Evolutionary conservation across 2,797 vertebrate species (phyloP), one percentile per base, ranked within the genome.

Genomic region (Chelidonichthys spinosus): DNA sequence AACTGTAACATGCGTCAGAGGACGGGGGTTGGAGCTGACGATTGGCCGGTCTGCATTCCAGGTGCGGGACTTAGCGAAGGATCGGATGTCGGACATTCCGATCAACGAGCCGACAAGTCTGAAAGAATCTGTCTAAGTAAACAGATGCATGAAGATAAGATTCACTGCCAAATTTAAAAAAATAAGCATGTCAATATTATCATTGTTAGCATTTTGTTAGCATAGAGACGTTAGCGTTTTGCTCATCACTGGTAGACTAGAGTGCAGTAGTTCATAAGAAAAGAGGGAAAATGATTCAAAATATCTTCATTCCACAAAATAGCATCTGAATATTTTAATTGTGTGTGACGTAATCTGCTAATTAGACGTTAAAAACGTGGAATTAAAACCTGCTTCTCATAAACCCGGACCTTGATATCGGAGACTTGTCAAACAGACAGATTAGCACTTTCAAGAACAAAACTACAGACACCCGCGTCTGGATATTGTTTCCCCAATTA

Each of bases 401-500:
- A 36, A 44, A 32, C 42, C 15, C 49, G 37, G 33, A 53, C 5
- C 7, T 39, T 18, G 2, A 40, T 36, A 8, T 59, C n/a, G 2
- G 32, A 46, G 35, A 58, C 50, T 25, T 39, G n/a, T 11, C 32
- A 42, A 33, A 25, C 25, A 54, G 53, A 44, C 54, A 64, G 62
- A 75, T 85, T 72, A 63, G 73, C 62, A 54, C 73, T 69, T 67
- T 25, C 25, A 25, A 25, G 25, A 25, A 25, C 46, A 46, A 72
- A 79, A 76, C 74, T 58, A 75, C 43, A 62, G 62, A 50, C 46
- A 81, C 54, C 71, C 58, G 10, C 63, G 74, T 82, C 69, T 81
- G 65, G 62, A 74, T 79, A 81, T 79, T 76, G 74, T 85, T 83
- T 83, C 81, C 25, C 84, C 79, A 91, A 92, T 90, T 87, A 85